Evolutionary conservation across 2,113 vertebrate genomes (phyloP), one percentile per base, ranked within the genome.

Genomic region (Caranx melampygus): DNA sequence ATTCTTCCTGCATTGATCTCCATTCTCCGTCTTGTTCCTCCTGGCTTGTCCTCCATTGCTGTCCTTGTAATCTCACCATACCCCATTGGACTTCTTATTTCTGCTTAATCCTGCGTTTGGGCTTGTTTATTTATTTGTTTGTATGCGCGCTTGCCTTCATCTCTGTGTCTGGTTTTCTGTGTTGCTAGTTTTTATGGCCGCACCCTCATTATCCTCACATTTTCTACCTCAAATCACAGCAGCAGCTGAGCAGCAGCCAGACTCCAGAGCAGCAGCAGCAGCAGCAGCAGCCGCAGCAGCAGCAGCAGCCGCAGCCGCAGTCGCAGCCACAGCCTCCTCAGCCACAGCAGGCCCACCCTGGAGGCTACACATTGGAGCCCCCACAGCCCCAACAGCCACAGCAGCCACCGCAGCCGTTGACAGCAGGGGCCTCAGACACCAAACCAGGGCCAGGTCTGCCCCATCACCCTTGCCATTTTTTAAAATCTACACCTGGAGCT

Each of bases 181-280:
- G 88, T 94, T 93, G 93, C 92, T 94, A 93, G 93, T 94, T 94
- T 92, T 94, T 94, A 44, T 93, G 91, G 95, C 91, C 92, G 34
- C 95, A 93, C 71, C 88, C 92, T 91, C 87, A 92, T 92, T 94
- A 93, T 96, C 94, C 93, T 95, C 92, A 94, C 96, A 93, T 96
- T 95, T 95, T 97, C 93, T 96, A 92, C 96, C 96, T 97, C 93
- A 90, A 92, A 95, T 92, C 93, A 78, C 96, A 96, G 96, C 97
- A 98, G 96, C 96, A 95, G 89, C 87, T 81, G 88, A 92, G 91
- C 88, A 87, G 96, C 95, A 96, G 96, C 95, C 98, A 97, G 94
- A 93, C 94, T 89, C 95, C 96, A 0, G 98, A 99, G 93, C 97
- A 95, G 90, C 95, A 64, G 69, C 72, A 33, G 58, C 90, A 60